phyloP scores from a whole-genome alignment of 2,113 vertebrate genomes.

The Aviceda subcristata region DNA sequence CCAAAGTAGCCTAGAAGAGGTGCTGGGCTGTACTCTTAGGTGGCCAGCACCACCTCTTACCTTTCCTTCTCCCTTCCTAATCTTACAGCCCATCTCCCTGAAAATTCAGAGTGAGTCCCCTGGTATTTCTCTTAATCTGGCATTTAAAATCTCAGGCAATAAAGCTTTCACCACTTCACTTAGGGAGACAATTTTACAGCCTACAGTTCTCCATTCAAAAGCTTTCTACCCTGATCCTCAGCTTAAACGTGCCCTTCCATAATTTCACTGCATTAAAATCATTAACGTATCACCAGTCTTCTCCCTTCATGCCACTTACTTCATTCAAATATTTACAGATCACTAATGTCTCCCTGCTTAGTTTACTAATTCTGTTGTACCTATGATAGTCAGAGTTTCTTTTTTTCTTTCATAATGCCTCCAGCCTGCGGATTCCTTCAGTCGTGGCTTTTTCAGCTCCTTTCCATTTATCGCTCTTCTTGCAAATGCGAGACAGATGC shows the following conservation, averaged over 20 bases:
- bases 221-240: neutral
- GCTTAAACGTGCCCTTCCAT: neutral
- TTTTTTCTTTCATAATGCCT: neutral
- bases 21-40: neutral
- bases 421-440: neutral
- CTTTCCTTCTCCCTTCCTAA: neutral
- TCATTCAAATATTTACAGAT: neutral
- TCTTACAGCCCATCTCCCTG: neutral
- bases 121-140: neutral
- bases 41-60: neutral
- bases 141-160: neutral
- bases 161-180: slow-evolving; percentile 31
- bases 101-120: neutral
- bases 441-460: neutral
- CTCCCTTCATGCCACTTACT: neutral
- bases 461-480: neutral
- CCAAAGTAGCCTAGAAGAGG: neutral
- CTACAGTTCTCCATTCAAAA: neutral
- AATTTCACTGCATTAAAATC: neutral
- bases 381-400: neutral
- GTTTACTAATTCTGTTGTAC: neutral
- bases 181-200: neutral
- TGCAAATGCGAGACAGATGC: neutral
- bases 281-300: neutral
- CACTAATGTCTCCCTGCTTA: neutral